A percentile compares a stretch with the other conserved stretches of the same genome.
phyloP scores from a whole-genome alignment of 2,797 vertebrate genomes.

The Crossoptilon crossoptilon region DNA sequence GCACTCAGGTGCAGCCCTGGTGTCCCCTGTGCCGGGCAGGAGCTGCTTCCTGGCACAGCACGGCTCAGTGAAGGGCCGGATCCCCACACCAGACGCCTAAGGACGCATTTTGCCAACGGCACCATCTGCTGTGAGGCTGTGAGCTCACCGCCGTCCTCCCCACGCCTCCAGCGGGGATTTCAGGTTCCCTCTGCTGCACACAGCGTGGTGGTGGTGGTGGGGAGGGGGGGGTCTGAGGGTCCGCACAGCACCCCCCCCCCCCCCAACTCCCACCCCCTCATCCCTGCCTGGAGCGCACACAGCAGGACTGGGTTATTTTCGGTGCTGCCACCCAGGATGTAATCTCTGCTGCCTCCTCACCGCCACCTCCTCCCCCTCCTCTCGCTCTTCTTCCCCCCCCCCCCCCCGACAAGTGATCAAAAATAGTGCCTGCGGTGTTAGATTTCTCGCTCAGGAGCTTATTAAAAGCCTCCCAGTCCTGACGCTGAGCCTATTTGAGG shows the following conservation, averaged over 20 bases:
- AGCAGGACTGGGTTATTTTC: conserved; percentile 42
- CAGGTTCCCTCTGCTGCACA: background rate
- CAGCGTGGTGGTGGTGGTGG: too few relatives aligned
- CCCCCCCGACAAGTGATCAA: conserved; percentile 54
- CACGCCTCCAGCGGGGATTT: background rate
- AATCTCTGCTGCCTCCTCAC: conserved; percentile 84
- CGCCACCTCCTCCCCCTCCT: conserved; percentile 78
- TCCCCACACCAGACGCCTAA: background rate
- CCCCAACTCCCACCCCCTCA: too few relatives aligned
- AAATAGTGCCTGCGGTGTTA: conserved; percentile 67
- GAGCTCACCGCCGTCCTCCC: background rate
- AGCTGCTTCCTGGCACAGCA: accelerated
- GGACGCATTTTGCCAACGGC: background rate
- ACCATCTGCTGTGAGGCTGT: background rate
- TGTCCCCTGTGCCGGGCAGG: background rate
- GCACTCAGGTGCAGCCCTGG: too few relatives aligned
- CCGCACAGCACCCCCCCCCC: too few relatives aligned
- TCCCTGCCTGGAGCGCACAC: background rate
- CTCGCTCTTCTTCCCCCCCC: conserved; percentile 35
- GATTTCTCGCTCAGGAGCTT: conserved; percentile 63
- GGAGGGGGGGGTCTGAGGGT: too few relatives aligned
- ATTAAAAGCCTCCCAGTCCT: conserved; percentile 68
- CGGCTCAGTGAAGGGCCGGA: accelerated
- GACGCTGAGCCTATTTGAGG: conserved; percentile 61
- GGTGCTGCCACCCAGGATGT: conserved; percentile 62